phyloP scores from a whole-genome alignment of 2,888 invertebrate genomes.

The Conomelus anceps region DNA sequence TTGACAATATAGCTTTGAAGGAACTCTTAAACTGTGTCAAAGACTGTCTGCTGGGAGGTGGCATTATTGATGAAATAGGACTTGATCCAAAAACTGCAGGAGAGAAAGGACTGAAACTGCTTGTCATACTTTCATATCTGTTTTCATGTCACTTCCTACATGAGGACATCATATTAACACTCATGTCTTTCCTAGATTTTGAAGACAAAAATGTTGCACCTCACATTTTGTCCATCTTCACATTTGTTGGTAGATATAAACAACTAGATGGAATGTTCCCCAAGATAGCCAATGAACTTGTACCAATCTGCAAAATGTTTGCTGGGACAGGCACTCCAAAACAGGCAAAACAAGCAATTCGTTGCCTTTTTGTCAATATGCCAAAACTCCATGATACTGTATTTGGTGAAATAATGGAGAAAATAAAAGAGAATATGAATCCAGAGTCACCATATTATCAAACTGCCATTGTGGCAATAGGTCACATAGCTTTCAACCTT shows the following conservation, averaged over 20 bases:
- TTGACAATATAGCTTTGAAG: slow-evolving; percentile 82
- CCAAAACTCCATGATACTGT: slow-evolving; percentile 60
- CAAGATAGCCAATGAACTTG: slow-evolving; percentile 65
- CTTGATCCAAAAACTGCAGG: slow-evolving; percentile 74
- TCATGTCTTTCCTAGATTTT: slow-evolving; percentile 68
- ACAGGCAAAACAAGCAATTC: slow-evolving; percentile 93
- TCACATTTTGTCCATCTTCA: slow-evolving; percentile 72
- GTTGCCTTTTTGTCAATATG: slow-evolving; percentile 84
- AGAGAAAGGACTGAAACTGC: slow-evolving; percentile 79
- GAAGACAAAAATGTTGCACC: slow-evolving; percentile 77
- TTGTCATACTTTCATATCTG: slow-evolving; percentile 81
- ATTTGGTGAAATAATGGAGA: slow-evolving; percentile 77
- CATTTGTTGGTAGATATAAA: slow-evolving; percentile 79
- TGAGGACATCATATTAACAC: slow-evolving; percentile 69
- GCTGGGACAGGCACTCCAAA: slow-evolving; percentile 85
- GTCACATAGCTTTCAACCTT: slow-evolving; percentile 89
- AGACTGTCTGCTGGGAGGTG: slow-evolving; percentile 65
- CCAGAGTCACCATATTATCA: slow-evolving; percentile 75
- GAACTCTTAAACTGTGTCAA: slow-evolving; percentile 55
- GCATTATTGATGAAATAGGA: slow-evolving; percentile 66
- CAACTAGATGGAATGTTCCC: slow-evolving; percentile 69
- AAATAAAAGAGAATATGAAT: slow-evolving; percentile 64
- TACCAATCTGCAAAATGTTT: slow-evolving; percentile 80
- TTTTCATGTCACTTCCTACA: slow-evolving; percentile 91
- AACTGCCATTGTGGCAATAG: slow-evolving; percentile 88